Base-by-base conservation (phyloP, 2,797 vertebrate species). In the Varecia variegata region DNA sequence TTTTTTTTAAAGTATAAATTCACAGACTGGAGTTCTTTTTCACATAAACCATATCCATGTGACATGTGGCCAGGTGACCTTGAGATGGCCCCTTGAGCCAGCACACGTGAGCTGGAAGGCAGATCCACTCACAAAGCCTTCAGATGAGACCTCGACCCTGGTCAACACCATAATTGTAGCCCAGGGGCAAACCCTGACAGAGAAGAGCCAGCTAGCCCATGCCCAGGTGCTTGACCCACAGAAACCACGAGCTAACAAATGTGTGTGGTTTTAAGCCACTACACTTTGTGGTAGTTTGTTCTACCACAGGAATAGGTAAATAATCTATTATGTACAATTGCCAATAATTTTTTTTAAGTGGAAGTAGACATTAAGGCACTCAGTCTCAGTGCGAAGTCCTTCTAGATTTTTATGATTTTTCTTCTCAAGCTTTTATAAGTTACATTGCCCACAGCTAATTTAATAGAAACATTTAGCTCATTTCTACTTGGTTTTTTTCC, bases 141-240 rank as follows among this genome's bases (percentile, higher is more conserved):
- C n/a, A 14, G 45, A 38, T 65, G 45, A 52, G 32, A 40, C 25
- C n/a, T 62, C 17, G 30, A 25, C 74, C n/a, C 45, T 65, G 7
- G 43, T 2, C 21, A 38, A 13, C 25, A 3, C 7, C 18, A 3
- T 4, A 5, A 21, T 25, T 25, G 21, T 20, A 52, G 5, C 4
- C 35, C 35, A 40, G 8, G 54, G 30, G 1, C 35, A 56, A 14
- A 15, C 7, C 8, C 27, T 3, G 60, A 25, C 18, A 54, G 3
- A 56, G 47, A 43, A 15, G 32, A 54, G 7, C 14, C 21, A 23
- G 14, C 35, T 54, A 80, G 32, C 3, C 43, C 25, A 54, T 23
- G 14, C 13, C 38, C 35, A 18, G 35, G 38, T 54, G 68, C 47
- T 56, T 23, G 30, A 56, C 30, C 47, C 14, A 25, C 3, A 21